Conservation (phyloP, 2,113 vertebrate genomes). For the Theropithecus gelada region DNA sequence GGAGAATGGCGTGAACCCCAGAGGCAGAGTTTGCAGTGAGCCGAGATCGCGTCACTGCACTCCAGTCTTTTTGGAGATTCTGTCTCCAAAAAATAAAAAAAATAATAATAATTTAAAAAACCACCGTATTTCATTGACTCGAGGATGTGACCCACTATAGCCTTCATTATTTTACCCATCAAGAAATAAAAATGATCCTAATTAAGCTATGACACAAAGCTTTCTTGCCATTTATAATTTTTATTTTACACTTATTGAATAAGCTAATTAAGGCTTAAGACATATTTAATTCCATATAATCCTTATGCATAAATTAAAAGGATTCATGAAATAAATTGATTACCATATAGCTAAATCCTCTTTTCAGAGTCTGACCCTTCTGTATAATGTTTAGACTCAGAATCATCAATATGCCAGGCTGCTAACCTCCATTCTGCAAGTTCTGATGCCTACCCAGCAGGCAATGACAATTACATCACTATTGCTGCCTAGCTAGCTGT, state of each 20-base stretch:
- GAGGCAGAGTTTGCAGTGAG: too few species aligned
- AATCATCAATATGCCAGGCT: background rate
- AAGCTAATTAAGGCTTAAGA: background rate
- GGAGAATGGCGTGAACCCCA: too few species aligned
- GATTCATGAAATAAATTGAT: constrained; percentile 29
- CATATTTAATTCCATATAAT: background rate
- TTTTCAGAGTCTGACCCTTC: background rate
- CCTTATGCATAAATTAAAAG: background rate
- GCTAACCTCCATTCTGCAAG: background rate
- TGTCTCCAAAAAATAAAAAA: too few species aligned
- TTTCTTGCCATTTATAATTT: constrained; percentile 15
- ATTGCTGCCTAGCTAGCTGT: background rate
- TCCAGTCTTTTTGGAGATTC: too few species aligned
- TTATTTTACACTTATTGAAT: constrained; percentile 28
- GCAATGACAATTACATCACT: background rate
- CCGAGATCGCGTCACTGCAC: too few species aligned
- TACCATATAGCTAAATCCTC: background rate
- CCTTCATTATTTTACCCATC: background rate
- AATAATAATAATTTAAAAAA: too few species aligned
- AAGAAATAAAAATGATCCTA: constrained; percentile 40
- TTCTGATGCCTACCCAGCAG: constrained; percentile 20
- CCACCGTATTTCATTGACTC: background rate
- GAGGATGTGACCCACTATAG: background rate
- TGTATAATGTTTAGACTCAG: background rate
- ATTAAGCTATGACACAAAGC: constrained; percentile 14